Evolutionary conservation across 2,888 invertebrate species (phyloP).

Genomic region (Linnaemya tessellans): DNA sequence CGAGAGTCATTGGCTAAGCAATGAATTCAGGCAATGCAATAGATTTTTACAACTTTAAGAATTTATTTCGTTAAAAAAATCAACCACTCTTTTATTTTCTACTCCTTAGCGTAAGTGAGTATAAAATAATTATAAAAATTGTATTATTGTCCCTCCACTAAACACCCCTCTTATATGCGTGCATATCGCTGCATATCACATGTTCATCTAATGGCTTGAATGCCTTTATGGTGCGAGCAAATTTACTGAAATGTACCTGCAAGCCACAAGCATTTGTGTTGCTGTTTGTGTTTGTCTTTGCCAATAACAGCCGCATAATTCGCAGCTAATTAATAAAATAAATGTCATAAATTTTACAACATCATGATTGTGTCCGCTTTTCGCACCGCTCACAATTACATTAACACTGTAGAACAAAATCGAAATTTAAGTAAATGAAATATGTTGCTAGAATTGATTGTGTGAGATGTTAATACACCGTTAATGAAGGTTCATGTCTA

Average conservation of each 20-base stretch:
- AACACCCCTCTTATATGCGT: not conserved
- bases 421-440: not conserved
- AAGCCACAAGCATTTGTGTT: too few relatives aligned
- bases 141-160: not conserved
- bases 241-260: not conserved
- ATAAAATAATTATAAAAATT: too few relatives aligned
- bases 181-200: not conserved
- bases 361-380: conserved; percentile 31
- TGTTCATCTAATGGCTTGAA: too few relatives aligned
- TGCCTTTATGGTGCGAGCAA: not conserved
- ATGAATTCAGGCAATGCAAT: not conserved
- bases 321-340: conserved; percentile 53
- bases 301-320: conserved; percentile 42
- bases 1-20: not conserved
- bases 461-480: too few relatives aligned
- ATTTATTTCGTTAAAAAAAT: not conserved
- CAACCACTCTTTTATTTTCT: too few relatives aligned
- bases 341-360: conserved; percentile 58
- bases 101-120: too few relatives aligned
- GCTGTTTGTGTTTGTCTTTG: not conserved
- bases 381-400: not conserved
- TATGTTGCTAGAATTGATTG: not conserved
- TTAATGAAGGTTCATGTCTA: too few relatives aligned
- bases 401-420: conserved; percentile 8
- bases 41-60: not conserved